These are phyloP conservation scores for Camponotus fellah DNA, from an alignment of 2,888 invertebrate genomes.

Conservation along the genomic window DNA sequence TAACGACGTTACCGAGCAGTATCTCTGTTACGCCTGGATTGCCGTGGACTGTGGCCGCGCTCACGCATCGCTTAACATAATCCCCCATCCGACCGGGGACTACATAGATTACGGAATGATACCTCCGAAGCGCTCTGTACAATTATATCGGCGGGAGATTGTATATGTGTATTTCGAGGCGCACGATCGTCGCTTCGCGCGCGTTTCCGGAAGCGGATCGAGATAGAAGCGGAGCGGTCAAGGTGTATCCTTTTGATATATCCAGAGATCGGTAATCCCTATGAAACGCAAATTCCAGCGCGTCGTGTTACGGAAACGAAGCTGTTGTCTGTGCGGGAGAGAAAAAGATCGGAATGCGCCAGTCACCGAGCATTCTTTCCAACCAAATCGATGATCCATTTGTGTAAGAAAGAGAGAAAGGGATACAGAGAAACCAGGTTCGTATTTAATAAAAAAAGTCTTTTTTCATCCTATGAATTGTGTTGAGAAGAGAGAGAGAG, in stretches of 20 bases:
- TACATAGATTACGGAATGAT: constrained; percentile 82
- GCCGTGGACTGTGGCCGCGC: constrained; percentile 82
- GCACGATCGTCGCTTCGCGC: constrained; percentile 52
- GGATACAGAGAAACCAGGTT: background rate
- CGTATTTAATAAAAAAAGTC: background rate
- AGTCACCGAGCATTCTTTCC: background rate
- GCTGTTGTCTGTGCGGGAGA: background rate
- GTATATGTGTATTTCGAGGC: constrained; percentile 72
- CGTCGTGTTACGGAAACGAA: background rate
- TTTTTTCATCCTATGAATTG: background rate
- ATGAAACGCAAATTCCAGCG: background rate
- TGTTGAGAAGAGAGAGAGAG: background rate
- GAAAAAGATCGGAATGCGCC: background rate
- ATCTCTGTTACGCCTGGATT: constrained; percentile 85
- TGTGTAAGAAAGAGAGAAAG: background rate
- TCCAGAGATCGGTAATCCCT: constrained; percentile 1
- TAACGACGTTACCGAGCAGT: constrained; percentile 83
- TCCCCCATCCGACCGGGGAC: constrained; percentile 77
- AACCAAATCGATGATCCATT: background rate
- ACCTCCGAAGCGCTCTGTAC: constrained; percentile 75
- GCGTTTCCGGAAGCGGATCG: constrained; percentile 40
- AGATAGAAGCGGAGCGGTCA: constrained; percentile 27
- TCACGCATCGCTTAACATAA: constrained; percentile 85
- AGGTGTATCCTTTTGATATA: constrained; percentile 32
- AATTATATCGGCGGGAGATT: constrained; percentile 73